Conservation (phyloP, 1,140 invertebrate species). For the Araneus ventricosus region DNA sequence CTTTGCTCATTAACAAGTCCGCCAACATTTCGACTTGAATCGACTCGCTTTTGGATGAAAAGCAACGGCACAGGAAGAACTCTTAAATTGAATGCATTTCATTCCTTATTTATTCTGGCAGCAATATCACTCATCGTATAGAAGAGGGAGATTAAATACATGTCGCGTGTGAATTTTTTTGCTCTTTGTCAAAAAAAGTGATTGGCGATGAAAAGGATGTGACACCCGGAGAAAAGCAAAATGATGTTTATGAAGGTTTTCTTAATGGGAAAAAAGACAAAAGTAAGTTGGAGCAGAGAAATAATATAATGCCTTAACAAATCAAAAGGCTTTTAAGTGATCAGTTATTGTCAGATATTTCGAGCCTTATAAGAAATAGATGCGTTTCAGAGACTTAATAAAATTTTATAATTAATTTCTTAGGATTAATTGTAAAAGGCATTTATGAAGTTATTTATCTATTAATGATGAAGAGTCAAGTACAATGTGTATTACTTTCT, state of each 20-base stretch:
- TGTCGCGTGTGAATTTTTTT: neutral
- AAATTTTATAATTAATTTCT: too few species aligned
- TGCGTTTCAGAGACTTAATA: too few species aligned
- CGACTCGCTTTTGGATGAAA: neutral
- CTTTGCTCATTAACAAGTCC: conserved; percentile 37
- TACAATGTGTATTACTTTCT: too few species aligned
- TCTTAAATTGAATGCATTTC: conserved; percentile 21
- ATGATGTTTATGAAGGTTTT: neutral
- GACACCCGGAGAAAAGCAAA: neutral
- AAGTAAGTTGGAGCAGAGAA: neutral
- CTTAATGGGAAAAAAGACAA: neutral
- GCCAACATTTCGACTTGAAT: conserved; percentile 16
- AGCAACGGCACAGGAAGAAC: neutral
- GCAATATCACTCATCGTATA: neutral
- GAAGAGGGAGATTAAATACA: conserved; percentile 6
- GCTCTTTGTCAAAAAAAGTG: neutral
- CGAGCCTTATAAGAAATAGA: too few species aligned
- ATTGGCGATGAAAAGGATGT: neutral
- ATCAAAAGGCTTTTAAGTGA: too few species aligned
- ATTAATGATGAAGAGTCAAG: too few species aligned
- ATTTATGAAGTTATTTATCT: too few species aligned
- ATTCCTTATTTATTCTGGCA: conserved; percentile 37
- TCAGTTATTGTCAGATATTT: too few species aligned
- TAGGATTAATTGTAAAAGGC: too few species aligned
- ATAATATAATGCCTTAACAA: too few species aligned